Conservation (phyloP, 2,113 vertebrate species). For the Cottus gobio region DNA sequence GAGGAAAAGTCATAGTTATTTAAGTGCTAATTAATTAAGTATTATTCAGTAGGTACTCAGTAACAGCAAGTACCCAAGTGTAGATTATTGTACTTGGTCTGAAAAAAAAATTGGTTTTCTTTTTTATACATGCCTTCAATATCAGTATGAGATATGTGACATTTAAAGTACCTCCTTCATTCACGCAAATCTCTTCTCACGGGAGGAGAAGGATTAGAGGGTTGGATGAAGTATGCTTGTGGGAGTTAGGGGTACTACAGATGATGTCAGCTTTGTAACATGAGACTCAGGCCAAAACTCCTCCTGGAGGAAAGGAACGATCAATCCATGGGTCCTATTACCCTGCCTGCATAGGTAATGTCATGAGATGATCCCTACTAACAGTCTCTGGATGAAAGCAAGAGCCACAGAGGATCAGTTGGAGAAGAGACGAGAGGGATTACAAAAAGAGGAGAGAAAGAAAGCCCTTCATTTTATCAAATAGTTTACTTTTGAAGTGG, state of each 20-base stretch:
- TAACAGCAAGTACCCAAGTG: background rate
- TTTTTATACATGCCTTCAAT: background rate
- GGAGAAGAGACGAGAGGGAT: background rate
- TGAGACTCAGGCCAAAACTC: conserved; percentile 36
- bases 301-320: conserved; percentile 31
- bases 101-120: background rate
- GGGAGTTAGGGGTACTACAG: conserved; percentile 26
- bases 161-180: conserved; percentile 17
- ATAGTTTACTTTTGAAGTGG: conserved; percentile 10
- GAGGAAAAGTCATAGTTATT: background rate
- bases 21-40: background rate
- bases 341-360: conserved; percentile 66
- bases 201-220: conserved; percentile 29
- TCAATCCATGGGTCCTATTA: conserved; percentile 60
- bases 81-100: background rate
- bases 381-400: conserved; percentile 49
- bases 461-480: background rate
- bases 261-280: conserved; percentile 66
- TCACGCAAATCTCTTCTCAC: conserved; percentile 34
- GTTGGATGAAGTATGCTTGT: conserved; percentile 13
- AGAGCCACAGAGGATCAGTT: conserved; percentile 30
- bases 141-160: background rate
- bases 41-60: background rate
- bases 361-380: conserved; percentile 56
- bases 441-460: background rate